These are phyloP conservation scores for Diceros bicornis DNA, from an alignment of 2,797 vertebrate genomes.

Conservation along the genomic window DNA sequence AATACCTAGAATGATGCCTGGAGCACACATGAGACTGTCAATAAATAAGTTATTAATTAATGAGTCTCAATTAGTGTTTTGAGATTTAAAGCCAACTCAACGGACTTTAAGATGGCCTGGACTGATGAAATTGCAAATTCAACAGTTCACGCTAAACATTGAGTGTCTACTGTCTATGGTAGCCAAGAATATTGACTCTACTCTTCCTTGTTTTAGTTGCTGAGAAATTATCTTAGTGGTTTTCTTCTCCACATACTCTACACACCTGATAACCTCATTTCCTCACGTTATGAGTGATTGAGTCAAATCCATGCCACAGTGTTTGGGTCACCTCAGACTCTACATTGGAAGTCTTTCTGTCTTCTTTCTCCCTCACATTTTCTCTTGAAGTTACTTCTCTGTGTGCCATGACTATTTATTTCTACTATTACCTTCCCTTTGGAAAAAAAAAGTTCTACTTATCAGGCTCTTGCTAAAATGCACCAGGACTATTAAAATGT, in stretches of 20 bases:
- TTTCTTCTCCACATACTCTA: background rate
- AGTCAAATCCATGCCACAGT: background rate
- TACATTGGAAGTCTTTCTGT: background rate
- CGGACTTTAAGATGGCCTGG: background rate
- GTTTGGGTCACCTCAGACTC: background rate
- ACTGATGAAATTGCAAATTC: background rate
- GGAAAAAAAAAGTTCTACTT: background rate
- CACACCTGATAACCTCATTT: background rate
- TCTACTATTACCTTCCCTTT: background rate
- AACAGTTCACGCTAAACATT: background rate
- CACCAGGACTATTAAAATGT: background rate
- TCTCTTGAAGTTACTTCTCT: slow-evolving; percentile 31
- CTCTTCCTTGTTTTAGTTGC: background rate
- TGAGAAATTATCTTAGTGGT: background rate
- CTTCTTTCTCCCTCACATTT: background rate
- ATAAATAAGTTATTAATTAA: background rate
- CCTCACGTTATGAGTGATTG: background rate
- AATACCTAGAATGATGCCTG: background rate
- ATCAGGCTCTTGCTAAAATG: background rate
- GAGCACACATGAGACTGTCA: background rate
- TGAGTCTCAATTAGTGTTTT: background rate
- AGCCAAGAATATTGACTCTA: background rate
- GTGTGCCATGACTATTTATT: background rate
- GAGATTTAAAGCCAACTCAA: background rate
- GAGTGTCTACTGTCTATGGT: background rate